Percentiles rank a stretch among this genome's conserved stretches.
Evolutionary conservation across 2,113 vertebrate species (phyloP).

Genomic region (Caracal caracal): DNA sequence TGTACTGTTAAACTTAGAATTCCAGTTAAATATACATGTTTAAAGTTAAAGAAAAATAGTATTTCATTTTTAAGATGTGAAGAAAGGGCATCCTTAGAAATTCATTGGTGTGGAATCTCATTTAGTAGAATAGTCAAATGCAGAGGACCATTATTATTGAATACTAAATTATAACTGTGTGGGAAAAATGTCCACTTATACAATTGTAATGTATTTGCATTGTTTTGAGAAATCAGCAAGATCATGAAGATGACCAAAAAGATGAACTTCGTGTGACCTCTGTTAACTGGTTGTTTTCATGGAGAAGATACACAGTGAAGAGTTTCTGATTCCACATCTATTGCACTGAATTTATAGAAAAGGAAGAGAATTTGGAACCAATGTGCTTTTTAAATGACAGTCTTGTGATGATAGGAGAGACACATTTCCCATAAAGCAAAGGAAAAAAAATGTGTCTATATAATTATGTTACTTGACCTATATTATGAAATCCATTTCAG

Average conservation of each 20-base stretch:
- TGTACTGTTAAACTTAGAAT: not conserved
- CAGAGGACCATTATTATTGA: not conserved
- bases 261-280: not conserved
- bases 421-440: not conserved
- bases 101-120: not conserved
- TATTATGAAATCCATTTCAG: not conserved
- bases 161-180: not conserved
- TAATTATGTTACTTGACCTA: not conserved
- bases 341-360: not conserved
- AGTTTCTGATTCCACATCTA: not conserved
- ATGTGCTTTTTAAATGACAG: not conserved
- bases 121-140: not conserved
- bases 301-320: not conserved
- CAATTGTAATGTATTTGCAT: not conserved
- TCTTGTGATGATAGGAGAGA: not conserved
- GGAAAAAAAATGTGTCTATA: not conserved
- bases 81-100: not conserved
- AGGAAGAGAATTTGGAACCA: not conserved
- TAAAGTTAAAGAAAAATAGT: not conserved
- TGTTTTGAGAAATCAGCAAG: not conserved
- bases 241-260: not conserved
- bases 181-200: not conserved
- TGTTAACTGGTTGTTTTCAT: not conserved
- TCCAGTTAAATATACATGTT: not conserved
- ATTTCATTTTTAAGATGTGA: slow-evolving; percentile 41